Conservation (phyloP, 1,140 invertebrate species). For the Brachionus asplanchnoidis region DNA sequence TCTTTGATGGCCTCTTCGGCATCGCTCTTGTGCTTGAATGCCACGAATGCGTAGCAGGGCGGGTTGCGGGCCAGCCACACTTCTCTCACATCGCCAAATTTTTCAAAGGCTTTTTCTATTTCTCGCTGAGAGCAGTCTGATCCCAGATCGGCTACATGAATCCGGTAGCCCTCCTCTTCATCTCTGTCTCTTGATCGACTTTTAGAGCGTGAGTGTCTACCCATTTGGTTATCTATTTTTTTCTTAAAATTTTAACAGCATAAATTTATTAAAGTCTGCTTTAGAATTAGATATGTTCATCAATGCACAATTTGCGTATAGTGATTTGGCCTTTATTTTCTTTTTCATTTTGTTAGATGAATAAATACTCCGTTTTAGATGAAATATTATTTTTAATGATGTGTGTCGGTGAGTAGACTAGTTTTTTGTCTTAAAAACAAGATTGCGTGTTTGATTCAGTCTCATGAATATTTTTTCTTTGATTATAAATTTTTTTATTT, state of each 20-base stretch:
- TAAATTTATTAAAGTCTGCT: not conserved
- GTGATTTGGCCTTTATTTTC: not conserved
- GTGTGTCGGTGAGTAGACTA: not conserved
- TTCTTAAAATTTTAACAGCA: not conserved
- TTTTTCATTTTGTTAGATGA: not conserved
- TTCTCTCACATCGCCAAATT: constrained; percentile 53
- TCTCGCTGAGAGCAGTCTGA: constrained; percentile 46
- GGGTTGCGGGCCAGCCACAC: constrained; percentile 55
- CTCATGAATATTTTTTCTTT: no score
- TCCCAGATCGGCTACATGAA: constrained; percentile 51
- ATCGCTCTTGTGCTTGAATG: constrained; percentile 52
- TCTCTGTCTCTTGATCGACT: not conserved
- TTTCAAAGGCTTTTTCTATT: constrained; percentile 50
- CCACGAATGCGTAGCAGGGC: constrained; percentile 56
- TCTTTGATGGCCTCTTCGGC: constrained; percentile 52
- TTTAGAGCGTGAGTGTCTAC: constrained; percentile 8
- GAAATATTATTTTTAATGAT: not conserved
- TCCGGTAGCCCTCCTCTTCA: constrained; percentile 46
- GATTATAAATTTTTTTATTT: no score
- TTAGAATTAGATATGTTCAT: not conserved
- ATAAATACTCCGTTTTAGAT: not conserved
- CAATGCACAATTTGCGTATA: not conserved
- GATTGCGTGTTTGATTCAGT: no score
- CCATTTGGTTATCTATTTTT: constrained; percentile 2
- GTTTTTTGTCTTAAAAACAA: not conserved